Evolutionary conservation across 2,797 vertebrate genomes (phyloP).

Genomic region (Benthosema pterotum): DNA sequence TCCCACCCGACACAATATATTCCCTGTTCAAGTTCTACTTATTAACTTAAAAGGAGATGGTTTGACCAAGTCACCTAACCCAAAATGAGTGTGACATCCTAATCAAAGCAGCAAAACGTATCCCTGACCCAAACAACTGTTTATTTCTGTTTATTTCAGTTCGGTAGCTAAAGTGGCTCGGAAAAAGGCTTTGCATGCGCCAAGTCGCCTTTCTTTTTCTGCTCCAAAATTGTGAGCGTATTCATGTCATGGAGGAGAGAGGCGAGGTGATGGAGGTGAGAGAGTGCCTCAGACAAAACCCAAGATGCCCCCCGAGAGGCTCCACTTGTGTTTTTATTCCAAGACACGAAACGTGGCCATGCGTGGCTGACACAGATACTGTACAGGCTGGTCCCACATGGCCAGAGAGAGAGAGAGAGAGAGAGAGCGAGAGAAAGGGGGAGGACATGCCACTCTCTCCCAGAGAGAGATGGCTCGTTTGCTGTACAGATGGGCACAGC

Average conservation of each 20-base stretch:
- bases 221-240: not conserved
- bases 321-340: conserved; percentile 12
- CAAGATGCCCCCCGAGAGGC: not conserved
- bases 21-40: too few species aligned
- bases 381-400: conserved; percentile 8
- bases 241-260: not conserved
- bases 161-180: too few species aligned
- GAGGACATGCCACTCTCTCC: conserved; percentile 15
- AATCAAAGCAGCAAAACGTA: too few species aligned
- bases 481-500: conserved; percentile 62
- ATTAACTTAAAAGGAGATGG: too few species aligned
- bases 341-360: conserved; percentile 40
- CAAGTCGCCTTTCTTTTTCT: not conserved
- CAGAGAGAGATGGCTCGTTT: conserved; percentile 36
- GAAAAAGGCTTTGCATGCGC: too few species aligned
- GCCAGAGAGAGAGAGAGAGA: not conserved
- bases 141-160: too few species aligned
- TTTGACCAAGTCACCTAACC: too few species aligned
- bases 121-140: too few species aligned
- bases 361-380: conserved; percentile 41
- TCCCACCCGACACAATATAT: too few species aligned
- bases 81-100: too few species aligned
- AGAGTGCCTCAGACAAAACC: not conserved
- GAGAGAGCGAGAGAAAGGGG: not conserved
- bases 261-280: conserved; percentile 2